Conservation (phyloP, 2,888 invertebrate genomes). For the Masnerella sp. region DNA sequence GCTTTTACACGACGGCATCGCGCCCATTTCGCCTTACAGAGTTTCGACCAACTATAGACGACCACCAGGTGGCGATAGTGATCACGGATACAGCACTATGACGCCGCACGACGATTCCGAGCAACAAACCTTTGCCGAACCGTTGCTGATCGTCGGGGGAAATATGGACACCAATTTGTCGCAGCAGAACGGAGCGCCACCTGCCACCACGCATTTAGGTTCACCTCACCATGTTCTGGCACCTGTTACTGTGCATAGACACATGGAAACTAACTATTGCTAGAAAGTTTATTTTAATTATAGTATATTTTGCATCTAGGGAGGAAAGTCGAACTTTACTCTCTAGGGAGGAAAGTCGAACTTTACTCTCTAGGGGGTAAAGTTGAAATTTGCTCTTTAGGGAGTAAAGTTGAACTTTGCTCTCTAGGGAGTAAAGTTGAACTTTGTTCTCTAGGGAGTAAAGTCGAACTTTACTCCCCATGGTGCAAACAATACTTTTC, state of each 20-base stretch:
- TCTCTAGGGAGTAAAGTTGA: neutral
- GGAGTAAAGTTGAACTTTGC: neutral
- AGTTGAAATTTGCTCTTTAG: too few relatives aligned
- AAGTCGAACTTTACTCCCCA: neutral
- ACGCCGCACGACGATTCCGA: constrained; percentile 94
- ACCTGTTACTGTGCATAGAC: constrained; percentile 92
- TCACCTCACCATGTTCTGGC: constrained; percentile 84
- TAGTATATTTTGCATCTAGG: neutral
- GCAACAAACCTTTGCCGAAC: constrained; percentile 85
- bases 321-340: neutral
- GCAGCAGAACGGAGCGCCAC: constrained; percentile 75
- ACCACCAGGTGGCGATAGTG: constrained; percentile 88
- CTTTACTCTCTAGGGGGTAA: neutral
- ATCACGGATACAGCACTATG: constrained; percentile 97
- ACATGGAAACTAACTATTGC: constrained; percentile 88
- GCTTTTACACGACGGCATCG: constrained; percentile 82
- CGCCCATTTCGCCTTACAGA: constrained; percentile 91
- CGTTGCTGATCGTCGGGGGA: constrained; percentile 70
- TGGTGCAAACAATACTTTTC: neutral
- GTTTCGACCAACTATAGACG: constrained; percentile 90
- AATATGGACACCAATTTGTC: constrained; percentile 67
- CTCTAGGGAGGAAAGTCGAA: neutral
- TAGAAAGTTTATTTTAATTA: constrained; percentile 50
- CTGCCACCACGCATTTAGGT: constrained; percentile 80
- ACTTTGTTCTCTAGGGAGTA: neutral